A percentile compares a stretch with the other conserved stretches of the same genome.
phyloP scores from a whole-genome alignment of 2,113 vertebrate genomes.

The Dendropsophus ebraccatus region DNA sequence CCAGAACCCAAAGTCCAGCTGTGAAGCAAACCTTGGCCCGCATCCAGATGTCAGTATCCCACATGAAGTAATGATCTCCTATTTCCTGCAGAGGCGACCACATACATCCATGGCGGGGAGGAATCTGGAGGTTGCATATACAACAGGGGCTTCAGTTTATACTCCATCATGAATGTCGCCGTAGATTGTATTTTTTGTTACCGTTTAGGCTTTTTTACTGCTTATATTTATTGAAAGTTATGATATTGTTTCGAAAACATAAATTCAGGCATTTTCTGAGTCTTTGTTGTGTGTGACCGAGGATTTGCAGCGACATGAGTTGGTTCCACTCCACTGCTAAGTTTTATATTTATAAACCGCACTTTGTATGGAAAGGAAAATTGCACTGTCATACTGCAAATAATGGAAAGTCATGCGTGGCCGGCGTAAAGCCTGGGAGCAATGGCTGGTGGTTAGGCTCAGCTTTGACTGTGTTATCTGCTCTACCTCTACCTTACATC shows the following conservation, averaged over 20 bases:
- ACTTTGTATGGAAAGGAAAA: slow-evolving; percentile 9
- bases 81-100: slow-evolving; percentile 1
- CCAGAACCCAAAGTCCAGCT: slow-evolving; percentile 28
- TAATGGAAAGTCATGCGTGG: neutral
- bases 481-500: neutral
- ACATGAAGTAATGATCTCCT: slow-evolving; percentile 13
- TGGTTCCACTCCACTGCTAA: neutral
- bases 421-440: neutral
- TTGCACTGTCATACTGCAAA: slow-evolving; percentile 20
- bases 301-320: neutral
- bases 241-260: neutral
- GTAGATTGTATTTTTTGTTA: too few species aligned
- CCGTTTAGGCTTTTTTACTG: neutral
- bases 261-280: too few species aligned
- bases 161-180: slow-evolving; percentile 11
- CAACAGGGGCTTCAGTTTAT: slow-evolving; percentile 19
- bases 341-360: neutral
- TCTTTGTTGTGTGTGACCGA: neutral
- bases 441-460: neutral
- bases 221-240: slow-evolving; percentile 3
- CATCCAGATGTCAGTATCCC: slow-evolving; percentile 27
- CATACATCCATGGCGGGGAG: slow-evolving; percentile 18
- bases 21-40: neutral
- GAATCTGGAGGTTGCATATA: slow-evolving; percentile 7
- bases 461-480: neutral